Base-by-base conservation (phyloP, 1,140 invertebrate genomes). In the Drosophila miranda region DNA sequence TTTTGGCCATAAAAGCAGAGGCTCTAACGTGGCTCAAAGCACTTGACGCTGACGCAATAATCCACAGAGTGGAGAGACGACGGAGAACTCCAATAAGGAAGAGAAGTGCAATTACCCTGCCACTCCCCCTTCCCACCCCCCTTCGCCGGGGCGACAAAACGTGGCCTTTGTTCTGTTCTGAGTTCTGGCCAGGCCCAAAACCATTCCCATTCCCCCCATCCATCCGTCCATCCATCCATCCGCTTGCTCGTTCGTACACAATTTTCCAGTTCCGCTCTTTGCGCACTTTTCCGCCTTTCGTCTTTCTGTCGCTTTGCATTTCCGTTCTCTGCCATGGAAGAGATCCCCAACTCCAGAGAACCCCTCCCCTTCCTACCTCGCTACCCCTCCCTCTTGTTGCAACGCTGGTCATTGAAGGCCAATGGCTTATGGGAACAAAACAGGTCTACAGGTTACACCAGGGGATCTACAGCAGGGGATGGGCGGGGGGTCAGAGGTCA, bases 351-450 rank as follows among this genome's bases (percentile, higher is more conserved):
- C n/a, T 62, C 38, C 54, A 34, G 34, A 13, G 16, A 19, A 19
- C 30, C 53, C 28, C 50, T 28, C 19, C 34, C 23, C 9, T 16
- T 19, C 13, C 14, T 50, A 5, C 30, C 14, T 34, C 42, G 7
- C 41, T 43, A 8, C 48, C 23, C 11, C 11, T 11, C 14, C 42
- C 42, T 13, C 41, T 38, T 4, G 34, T 48, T 63, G 48, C 34
- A 3, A 19, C 11, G 34, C 45, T 78, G 79, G 79, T 78, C 79
- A 83, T 5, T 59, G 79, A 78, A 83, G 79, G 79, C 79, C 79
- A 84, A 68, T 83, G 79, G 79, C 79, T 78, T 83, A 56, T 67
- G 44, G 34, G 44, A 51, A 50, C 13, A 28, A 14, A 13, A 23
- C 51, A 9, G 26, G 38, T 19, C 26, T 73, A 67, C 67, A 61